Evolutionary conservation across 1,140 invertebrate genomes (phyloP).

Genomic region (Archegozetes longisetosus): DNA sequence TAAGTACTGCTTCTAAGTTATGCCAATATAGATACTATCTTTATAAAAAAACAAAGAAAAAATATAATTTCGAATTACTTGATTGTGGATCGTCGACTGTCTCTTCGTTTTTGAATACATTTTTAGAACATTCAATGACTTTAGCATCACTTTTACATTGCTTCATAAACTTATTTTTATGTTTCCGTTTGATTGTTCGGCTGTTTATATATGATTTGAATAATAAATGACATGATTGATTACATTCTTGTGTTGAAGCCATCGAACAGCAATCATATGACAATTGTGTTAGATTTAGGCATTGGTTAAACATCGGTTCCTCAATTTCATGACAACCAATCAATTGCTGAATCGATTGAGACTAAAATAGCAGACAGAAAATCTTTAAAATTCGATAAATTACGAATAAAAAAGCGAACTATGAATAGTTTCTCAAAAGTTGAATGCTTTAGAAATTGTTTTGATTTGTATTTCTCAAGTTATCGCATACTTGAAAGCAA

Average conservation of each 20-base stretch:
- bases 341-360: not conserved
- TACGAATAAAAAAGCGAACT: too few species aligned
- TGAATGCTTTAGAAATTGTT: too few species aligned
- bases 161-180: not conserved
- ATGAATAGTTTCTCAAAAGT: too few species aligned
- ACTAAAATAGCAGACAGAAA: not conserved
- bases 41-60: too few species aligned
- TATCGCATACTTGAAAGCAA: not conserved
- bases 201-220: not conserved
- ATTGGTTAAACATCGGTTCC: not conserved
- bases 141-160: not conserved
- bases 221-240: not conserved
- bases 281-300: not conserved
- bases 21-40: too few species aligned
- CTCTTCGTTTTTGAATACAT: slow-evolving; percentile 5
- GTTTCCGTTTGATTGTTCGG: not conserved
- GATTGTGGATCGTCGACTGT: not conserved
- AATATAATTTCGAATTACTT: too few species aligned
- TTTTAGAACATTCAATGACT: not conserved
- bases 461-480: too few species aligned
- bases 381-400: too few species aligned
- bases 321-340: not conserved
- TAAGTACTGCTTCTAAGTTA: too few species aligned
- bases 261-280: not conserved
- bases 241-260: not conserved